These are phyloP conservation scores for Pavo muticus DNA, from an alignment of 2,113 vertebrate genomes.

Conservation along the genomic window DNA sequence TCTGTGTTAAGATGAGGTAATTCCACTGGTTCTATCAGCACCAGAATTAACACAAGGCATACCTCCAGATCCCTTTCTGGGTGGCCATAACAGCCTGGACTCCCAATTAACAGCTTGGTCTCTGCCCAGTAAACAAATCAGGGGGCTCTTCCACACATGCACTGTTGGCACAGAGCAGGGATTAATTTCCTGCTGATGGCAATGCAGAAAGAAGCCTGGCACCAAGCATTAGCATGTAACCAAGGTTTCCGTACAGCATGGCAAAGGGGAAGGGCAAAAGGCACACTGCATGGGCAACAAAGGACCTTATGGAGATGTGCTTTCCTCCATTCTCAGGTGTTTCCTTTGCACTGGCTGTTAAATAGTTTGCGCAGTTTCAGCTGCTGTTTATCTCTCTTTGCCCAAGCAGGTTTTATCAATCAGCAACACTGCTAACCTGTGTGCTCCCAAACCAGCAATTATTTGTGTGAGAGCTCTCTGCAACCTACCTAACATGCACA, in stretches of 20 bases:
- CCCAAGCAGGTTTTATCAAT: not conserved
- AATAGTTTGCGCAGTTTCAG: not conserved
- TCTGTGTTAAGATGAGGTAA: not conserved
- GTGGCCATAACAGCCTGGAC: not conserved
- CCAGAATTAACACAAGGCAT: not conserved
- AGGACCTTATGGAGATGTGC: not conserved
- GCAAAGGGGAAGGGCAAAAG: not conserved
- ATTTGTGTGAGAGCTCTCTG: not conserved
- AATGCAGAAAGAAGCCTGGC: not conserved
- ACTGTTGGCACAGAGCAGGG: not conserved
- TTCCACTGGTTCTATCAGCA: not conserved
- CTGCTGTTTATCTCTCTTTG: not conserved
- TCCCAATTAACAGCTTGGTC: not conserved
- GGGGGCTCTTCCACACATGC: not conserved
- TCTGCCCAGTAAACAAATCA: not conserved
- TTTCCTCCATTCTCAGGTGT: too few relatives aligned
- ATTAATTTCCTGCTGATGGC: not conserved
- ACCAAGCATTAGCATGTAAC: not conserved
- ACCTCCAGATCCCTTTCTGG: not conserved
- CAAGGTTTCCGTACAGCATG: not conserved
- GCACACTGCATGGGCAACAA: rapidly evolving
- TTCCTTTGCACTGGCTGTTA: not conserved
- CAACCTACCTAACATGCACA: not conserved
- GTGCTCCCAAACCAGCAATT: not conserved
- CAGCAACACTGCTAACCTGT: not conserved